Base-by-base conservation (phyloP, 2,888 invertebrate species). In the Epinotia bilunana region DNA sequence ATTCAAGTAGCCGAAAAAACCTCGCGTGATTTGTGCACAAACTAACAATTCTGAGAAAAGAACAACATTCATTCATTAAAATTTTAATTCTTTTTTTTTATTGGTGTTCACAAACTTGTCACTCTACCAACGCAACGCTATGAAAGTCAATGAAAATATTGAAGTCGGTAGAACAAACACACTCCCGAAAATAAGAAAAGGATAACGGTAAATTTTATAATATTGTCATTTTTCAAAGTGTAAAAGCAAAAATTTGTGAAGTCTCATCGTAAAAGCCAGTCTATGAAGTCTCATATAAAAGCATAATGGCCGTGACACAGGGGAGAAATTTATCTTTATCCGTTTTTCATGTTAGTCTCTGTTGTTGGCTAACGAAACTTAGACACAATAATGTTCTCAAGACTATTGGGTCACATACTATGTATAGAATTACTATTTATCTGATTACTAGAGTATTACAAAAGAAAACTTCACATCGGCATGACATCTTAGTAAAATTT, bases 401-500 rank as follows among this genome's bases (percentile, higher is more conserved):
- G 20, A 71, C 5, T 71, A 53, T 16, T 9, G 5, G 11, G 11
- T 18, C n/a, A 4, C 23, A 60, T 60, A 70, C 49, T 20, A 55
- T 53, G n/a, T 2, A 58, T 12, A 58, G 5, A 20, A 20, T 20
- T 20, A 20, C 20, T 20, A 20, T 20, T 2, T 20, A 60, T 60
- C 11, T 60, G 4, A 46, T 49, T 16, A 49, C 5, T 49, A 49
- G 4, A 39, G 2, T 13, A 46, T 4, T 63, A 9, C 9, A 57
- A 55, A 62, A 33, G 39, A 11, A 62, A 57, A 46, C 23, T 39
- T 18, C 60, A 73, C 63, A 33, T 58, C 58, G 53, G 39, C 46
- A 20, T 60, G 74, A 74, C 69, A 74, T 70, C 55, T 58, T 60
- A 70, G 64, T 70, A 58, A 64, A 53, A 74, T 23, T 64, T 53